Evolutionary conservation across 2,888 invertebrate genomes (phyloP).

Genomic region (Imbricaverruca yamaguchii): DNA sequence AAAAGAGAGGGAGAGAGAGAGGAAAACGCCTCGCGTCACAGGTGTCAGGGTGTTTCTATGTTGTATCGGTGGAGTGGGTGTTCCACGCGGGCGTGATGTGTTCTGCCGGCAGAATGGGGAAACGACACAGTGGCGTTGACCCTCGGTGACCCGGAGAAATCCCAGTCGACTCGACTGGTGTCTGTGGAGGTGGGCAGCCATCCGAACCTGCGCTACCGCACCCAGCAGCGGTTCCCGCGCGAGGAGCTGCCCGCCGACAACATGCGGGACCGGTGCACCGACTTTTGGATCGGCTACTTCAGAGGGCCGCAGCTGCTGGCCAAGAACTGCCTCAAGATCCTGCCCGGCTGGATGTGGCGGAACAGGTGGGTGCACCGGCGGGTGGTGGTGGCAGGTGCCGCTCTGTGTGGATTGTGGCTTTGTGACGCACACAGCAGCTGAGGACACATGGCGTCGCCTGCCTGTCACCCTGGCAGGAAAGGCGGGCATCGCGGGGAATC

Average conservation of each 20-base stretch:
- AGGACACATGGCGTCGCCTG: no score
- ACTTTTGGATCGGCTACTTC: constrained; percentile 15
- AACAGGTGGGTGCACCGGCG: neutral
- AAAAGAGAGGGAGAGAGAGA: no score
- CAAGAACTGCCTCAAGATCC: constrained; percentile 17
- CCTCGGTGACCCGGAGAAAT: neutral
- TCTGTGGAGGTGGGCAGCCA: neutral
- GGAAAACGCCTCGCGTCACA: no score
- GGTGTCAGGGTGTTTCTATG: no score
- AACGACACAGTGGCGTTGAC: neutral
- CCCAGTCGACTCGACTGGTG: neutral
- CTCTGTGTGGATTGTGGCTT: no score
- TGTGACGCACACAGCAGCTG: no score
- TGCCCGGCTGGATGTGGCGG: constrained; percentile 14
- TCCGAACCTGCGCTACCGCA: neutral
- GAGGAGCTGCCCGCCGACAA: neutral
- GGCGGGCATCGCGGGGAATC: no score
- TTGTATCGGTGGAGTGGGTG: no score
- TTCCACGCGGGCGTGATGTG: no score
- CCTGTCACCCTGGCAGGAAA: no score
- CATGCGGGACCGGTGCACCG: constrained; percentile 1
- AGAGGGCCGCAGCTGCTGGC: neutral
- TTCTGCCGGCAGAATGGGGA: neutral
- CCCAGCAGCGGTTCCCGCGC: neutral
- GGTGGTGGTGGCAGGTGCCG: no score